Conservation (phyloP, 2,888 invertebrate species). For the Chydorus sphaericus region DNA sequence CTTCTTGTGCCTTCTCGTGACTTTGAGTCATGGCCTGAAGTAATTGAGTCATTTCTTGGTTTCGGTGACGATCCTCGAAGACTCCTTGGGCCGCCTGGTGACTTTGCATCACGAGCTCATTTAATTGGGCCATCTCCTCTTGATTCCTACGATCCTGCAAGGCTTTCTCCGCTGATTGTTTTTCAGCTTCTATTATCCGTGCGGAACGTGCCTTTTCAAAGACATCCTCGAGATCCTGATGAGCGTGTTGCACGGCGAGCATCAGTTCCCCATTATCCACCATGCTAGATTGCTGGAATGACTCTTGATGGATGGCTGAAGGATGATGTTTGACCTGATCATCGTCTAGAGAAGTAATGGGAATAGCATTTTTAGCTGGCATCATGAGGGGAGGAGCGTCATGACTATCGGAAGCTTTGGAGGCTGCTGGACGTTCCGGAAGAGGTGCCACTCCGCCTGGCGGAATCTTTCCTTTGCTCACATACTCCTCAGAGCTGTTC, state of each 20-base stretch:
- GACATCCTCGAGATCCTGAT: too few species aligned
- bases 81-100: not conserved
- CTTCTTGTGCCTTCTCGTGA: not conserved
- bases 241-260: too few species aligned
- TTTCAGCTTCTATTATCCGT: too few species aligned
- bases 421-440: not conserved
- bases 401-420: not conserved
- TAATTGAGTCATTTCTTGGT: not conserved
- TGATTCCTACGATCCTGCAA: not conserved
- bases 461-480: conserved; percentile 9
- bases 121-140: not conserved
- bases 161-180: not conserved
- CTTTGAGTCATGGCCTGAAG: not conserved
- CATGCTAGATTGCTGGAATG: too few species aligned
- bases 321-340: not conserved
- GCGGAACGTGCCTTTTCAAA: too few species aligned
- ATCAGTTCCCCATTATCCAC: too few species aligned
- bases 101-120: not conserved
- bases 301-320: too few species aligned
- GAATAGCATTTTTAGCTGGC: not conserved
- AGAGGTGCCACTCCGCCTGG: conserved; percentile 5
- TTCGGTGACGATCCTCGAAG: not conserved
- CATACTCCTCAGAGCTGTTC: conserved; percentile 23
- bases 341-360: not conserved
- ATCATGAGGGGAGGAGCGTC: not conserved